Base-by-base conservation (phyloP, 2,888 invertebrate species). In the Cancer borealis region DNA sequence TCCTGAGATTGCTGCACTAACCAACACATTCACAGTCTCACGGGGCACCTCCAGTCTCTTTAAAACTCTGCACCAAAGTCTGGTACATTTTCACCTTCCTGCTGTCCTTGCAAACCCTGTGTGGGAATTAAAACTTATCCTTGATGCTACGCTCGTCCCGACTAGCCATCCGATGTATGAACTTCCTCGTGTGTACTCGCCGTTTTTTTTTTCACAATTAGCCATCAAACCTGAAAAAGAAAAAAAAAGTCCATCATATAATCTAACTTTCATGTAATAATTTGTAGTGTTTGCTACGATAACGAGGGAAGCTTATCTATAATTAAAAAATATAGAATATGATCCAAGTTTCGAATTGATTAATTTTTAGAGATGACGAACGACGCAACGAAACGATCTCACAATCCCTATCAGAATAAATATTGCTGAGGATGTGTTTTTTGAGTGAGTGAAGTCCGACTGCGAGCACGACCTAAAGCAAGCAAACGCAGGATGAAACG, bases 401-500 rank as follows among this genome's bases (percentile, higher is more conserved):
- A 6, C 66, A n/a, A n/a, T 5, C n/a, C 4, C n/a, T 66, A 21
- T 66, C 66, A n/a, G n/a, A n/a, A 66, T 21, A 66, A 14, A 17
- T n/a, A n/a, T 8, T 21, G n/a, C 66, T 21, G 21, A 21, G 66
- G 66, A 14, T 66, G 66, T 66, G 17, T 21, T n/a, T 39, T 39
- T 39, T 39, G 39, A 39, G 39, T 39, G 39, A 39, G 66, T n/a
- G n/a, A n/a, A 2, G n/a, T 6, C 66, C 4, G 66, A 14, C 66
- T 17, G 66, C n/a, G n/a, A 66, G 66, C 66, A 21, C n/a, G n/a
- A 17, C 66, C n/a, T 66, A n/a, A n/a, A 66, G 54, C 54, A 54
- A 66, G 66, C 66, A 66, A 66, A 54, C 54, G 17, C 54, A 66
- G 66, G 66, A 66, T 66, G 66, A 66, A n/a, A 66, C n/a, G 66